Percentiles rank a stretch among this genome's conserved stretches.
These are phyloP conservation scores for Iguana delicatissima DNA, from an alignment of 2,797 vertebrate species.

Conservation along the genomic window DNA sequence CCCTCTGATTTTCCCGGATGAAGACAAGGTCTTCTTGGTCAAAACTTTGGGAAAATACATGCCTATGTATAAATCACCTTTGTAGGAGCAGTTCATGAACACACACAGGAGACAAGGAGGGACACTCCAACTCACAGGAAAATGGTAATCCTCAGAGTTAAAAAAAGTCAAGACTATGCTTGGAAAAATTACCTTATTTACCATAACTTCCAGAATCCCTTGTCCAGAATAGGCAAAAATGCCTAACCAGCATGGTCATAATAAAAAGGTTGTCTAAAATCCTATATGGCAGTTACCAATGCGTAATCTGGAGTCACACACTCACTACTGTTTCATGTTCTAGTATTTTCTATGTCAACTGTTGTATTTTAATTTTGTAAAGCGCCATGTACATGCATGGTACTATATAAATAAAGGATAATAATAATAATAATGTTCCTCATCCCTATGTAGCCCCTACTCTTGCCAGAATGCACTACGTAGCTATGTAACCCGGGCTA, in stretches of 20 bases:
- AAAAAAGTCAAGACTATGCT: background rate
- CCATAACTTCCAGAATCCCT: background rate
- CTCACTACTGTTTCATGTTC: no score
- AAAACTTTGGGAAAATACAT: conserved; percentile 59
- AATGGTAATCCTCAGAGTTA: background rate
- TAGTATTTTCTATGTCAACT: no score
- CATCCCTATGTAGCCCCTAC: no score
- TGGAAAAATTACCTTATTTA: background rate
- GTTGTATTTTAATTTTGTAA: no score
- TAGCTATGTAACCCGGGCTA: no score
- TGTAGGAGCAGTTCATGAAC: rapidly evolving
- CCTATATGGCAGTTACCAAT: no score
- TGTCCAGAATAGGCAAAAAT: background rate
- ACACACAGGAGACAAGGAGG: rapidly evolving
- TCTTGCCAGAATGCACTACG: no score
- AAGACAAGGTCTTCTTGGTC: conserved; percentile 62
- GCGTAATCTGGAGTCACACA: no score
- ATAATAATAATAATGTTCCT: no score
- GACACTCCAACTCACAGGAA: background rate
- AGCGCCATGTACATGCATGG: no score
- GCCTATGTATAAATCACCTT: conserved; percentile 34
- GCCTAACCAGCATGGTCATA: background rate
- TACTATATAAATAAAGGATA: no score
- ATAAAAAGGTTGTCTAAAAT: background rate
- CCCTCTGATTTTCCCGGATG: conserved; percentile 54